A percentile compares a stretch with the other conserved stretches of the same genome.
Evolutionary conservation across 2,888 invertebrate genomes (phyloP).

Genomic region (Drosophila fungiperda): DNA sequence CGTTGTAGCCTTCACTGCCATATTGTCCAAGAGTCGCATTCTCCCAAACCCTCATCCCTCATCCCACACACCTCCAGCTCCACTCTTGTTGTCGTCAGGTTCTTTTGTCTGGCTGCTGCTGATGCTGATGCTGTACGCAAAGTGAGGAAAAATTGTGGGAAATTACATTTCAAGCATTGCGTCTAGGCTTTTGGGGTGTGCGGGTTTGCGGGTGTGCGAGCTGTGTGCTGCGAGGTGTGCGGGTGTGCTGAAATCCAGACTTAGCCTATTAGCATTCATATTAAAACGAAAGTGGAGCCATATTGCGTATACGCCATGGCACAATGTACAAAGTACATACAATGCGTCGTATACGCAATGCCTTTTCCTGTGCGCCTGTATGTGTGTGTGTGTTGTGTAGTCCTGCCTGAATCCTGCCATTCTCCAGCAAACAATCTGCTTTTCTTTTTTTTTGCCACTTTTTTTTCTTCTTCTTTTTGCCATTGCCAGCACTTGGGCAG

Average conservation of each 20-base stretch:
- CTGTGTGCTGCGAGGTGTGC: neutral
- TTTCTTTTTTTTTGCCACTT: slow-evolving; percentile 26
- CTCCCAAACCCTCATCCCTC: slow-evolving; percentile 14
- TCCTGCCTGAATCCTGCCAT: neutral
- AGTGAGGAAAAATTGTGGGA: slow-evolving; percentile 81
- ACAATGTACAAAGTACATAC: slow-evolving; percentile 41
- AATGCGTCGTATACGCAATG: slow-evolving; percentile 60
- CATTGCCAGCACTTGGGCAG: slow-evolving; percentile 74
- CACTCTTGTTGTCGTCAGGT: slow-evolving; percentile 24
- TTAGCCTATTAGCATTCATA: slow-evolving; percentile 82
- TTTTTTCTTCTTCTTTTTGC: neutral
- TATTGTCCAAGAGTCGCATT: slow-evolving; percentile 65
- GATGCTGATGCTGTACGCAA: slow-evolving; percentile 61
- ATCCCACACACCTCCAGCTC: neutral
- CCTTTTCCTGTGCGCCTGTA: slow-evolving; percentile 34
- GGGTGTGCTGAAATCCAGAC: slow-evolving; percentile 71
- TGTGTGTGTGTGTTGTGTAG: slow-evolving; percentile 25
- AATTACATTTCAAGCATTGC: slow-evolving; percentile 73
- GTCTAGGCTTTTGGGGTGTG: slow-evolving; percentile 24
- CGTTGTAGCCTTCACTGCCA: slow-evolving; percentile 54
- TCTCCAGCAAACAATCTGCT: slow-evolving; percentile 68
- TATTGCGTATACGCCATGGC: slow-evolving; percentile 74
- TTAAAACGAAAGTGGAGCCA: slow-evolving; percentile 80
- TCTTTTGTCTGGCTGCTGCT: slow-evolving; percentile 59
- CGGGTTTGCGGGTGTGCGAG: neutral